A percentile compares a stretch with the other conserved stretches of the same genome.
Evolutionary conservation across 2,797 vertebrate species (phyloP).

Genomic region (Simalia tracyae): DNA sequence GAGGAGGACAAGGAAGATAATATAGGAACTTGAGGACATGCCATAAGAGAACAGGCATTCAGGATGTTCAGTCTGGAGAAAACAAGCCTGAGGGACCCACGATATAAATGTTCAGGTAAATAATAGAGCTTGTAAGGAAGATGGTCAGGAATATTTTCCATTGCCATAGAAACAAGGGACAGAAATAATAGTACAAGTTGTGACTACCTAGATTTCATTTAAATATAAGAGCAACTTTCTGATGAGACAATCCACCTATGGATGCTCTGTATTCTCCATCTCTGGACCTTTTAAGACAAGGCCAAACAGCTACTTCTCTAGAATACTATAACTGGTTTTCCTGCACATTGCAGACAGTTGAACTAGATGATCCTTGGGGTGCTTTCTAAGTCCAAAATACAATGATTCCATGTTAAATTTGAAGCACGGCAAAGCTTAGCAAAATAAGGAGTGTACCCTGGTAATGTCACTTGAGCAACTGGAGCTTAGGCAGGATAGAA

Average conservation of each 20-base stretch:
- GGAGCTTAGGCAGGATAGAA: not conserved
- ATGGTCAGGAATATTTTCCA: not conserved
- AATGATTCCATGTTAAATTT: not conserved
- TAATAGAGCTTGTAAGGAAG: not conserved
- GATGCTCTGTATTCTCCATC: not conserved
- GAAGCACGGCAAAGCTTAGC: not conserved
- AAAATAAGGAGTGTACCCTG: not conserved
- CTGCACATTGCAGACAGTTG: not conserved
- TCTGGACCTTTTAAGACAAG: not conserved
- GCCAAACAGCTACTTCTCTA: not conserved
- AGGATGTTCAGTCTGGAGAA: not conserved
- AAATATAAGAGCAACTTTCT: not conserved
- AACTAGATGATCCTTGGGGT: not conserved
- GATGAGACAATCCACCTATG: not conserved
- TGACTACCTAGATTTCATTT: not conserved
- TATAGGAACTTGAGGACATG: not conserved
- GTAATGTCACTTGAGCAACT: not conserved
- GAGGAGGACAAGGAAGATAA: not conserved
- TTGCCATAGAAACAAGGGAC: not conserved
- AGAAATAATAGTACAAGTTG: not conserved
- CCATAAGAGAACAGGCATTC: not conserved
- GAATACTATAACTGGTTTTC: not conserved
- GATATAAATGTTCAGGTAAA: not conserved
- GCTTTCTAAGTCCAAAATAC: not conserved
- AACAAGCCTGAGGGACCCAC: not conserved